phyloP scores from a whole-genome alignment of 2,797 vertebrate species.

The Phrynocephalus vlangalii region DNA sequence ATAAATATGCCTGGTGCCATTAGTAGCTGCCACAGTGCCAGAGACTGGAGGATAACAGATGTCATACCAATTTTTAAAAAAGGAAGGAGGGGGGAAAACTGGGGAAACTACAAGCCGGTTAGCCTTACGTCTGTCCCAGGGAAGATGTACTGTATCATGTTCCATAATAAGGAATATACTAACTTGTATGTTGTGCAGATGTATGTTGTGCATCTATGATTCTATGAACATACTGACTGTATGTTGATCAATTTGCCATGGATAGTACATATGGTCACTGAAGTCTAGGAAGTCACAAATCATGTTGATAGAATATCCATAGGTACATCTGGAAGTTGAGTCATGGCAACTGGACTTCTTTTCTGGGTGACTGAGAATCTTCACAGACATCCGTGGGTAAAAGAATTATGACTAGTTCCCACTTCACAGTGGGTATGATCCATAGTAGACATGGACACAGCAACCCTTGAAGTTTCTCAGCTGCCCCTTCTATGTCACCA shows the following conservation, averaged over 20 bases:
- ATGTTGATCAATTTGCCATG: neutral
- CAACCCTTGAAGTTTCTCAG: neutral
- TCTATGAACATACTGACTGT: neutral
- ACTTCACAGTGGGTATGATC: neutral
- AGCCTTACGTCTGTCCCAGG: too few relatives aligned
- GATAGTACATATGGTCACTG: neutral
- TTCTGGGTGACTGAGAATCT: too few relatives aligned
- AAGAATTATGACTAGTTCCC: neutral
- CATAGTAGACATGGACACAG: neutral
- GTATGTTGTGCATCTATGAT: too few relatives aligned
- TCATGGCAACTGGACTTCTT: too few relatives aligned
- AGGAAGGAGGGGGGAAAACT: too few relatives aligned
- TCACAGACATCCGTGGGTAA: neutral
- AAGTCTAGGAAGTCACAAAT: neutral
- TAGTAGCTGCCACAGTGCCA: too few relatives aligned
- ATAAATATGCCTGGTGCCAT: too few relatives aligned
- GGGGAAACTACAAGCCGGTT: too few relatives aligned
- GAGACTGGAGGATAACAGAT: too few relatives aligned
- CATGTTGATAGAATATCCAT: neutral
- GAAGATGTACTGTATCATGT: neutral
- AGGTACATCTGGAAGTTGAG: neutral
- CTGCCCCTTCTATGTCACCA: neutral
- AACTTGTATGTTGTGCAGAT: neutral
- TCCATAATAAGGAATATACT: neutral
- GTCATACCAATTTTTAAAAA: too few relatives aligned